Conservation (phyloP, 2,797 vertebrate genomes). For the Threskiornis aethiopicus region DNA sequence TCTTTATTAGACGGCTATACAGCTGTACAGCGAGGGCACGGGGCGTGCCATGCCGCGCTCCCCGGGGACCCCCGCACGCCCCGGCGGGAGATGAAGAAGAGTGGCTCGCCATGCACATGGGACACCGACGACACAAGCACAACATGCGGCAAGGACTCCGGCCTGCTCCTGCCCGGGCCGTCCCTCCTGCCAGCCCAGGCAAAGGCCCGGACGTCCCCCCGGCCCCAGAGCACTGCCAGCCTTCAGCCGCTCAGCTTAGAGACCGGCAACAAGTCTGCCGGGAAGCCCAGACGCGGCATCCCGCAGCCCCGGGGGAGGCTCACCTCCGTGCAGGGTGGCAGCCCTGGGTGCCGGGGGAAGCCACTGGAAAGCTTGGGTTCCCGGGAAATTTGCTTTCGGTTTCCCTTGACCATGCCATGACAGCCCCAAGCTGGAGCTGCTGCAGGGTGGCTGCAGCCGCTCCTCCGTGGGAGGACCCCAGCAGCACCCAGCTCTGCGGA, state of each 20-base stretch:
- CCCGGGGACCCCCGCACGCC: background rate
- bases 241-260: background rate
- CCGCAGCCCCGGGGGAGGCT: background rate
- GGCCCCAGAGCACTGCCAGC: background rate
- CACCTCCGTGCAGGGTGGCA: accelerated
- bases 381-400: background rate
- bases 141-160: conserved; percentile 16
- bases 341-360: background rate
- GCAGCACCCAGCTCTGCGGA: background rate
- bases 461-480: background rate
- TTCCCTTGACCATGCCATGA: background rate
- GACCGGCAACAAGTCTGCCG: background rate
- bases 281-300: background rate
- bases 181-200: background rate
- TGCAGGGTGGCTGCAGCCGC: accelerated
- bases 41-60: background rate
- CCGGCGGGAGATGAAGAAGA: background rate
- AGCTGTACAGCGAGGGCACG: background rate
- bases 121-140: conserved; percentile 33
- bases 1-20: conserved; percentile 51
- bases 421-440: background rate
- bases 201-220: background rate
- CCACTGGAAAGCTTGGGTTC: background rate
- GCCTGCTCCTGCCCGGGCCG: background rate
- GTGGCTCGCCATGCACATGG: conserved; percentile 39